A percentile compares a stretch with the other conserved stretches of the same genome.
Conservation (phyloP, 2,797 vertebrate genomes). For the Oreortyx pictus region DNA sequence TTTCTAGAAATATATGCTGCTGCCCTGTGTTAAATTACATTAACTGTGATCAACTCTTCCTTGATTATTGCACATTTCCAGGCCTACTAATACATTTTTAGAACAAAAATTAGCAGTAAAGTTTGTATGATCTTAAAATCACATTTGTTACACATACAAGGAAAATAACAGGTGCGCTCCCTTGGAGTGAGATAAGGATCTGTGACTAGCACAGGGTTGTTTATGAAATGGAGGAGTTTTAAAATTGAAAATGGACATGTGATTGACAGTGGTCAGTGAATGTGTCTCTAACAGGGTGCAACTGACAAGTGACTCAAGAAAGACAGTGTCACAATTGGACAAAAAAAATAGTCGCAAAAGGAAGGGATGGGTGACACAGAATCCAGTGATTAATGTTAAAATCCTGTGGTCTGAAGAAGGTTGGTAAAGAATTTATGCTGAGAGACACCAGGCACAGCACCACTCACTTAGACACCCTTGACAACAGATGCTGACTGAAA, state of each 20-base stretch:
- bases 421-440: background rate
- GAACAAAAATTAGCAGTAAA: background rate
- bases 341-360: no score
- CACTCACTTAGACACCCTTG: background rate
- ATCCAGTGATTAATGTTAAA: background rate
- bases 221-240: background rate
- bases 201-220: background rate
- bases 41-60: background rate
- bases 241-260: background rate
- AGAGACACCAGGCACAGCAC: rapidly evolving
- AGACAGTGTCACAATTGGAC: background rate
- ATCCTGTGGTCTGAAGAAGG: background rate
- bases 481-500: background rate
- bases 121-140: background rate
- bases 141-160: background rate
- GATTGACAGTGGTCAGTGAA: background rate
- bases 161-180: background rate
- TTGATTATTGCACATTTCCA: background rate
- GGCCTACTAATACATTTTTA: background rate
- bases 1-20: background rate
- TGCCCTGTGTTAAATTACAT: background rate
- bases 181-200: background rate
- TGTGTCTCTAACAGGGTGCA: slow-evolving; percentile 12
- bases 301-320: background rate
- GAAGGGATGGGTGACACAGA: background rate